Conservation (phyloP, 2,113 vertebrate species). For the Percina caprodes region DNA sequence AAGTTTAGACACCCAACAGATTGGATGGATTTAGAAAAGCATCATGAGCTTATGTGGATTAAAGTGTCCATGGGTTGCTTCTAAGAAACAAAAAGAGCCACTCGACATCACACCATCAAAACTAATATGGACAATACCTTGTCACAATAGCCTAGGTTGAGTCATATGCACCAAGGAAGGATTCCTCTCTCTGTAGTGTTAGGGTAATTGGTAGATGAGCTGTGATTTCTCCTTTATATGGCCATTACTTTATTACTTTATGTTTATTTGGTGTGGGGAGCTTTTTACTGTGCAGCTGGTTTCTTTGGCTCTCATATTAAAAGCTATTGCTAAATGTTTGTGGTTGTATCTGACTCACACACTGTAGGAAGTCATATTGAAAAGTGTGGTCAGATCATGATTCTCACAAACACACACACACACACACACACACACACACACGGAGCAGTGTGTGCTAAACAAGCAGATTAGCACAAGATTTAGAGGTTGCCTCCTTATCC, state of each 20-base stretch:
- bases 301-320: background rate
- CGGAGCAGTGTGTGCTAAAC: too few species aligned
- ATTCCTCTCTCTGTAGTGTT: background rate
- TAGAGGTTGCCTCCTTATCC: constrained; percentile 19
- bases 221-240: background rate
- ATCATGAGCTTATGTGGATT: constrained; percentile 77
- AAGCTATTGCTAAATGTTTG: background rate
- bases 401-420: background rate
- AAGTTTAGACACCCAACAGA: constrained; percentile 73
- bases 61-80: constrained; percentile 56
- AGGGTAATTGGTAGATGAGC: background rate
- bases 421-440: constrained; percentile 6
- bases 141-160: background rate
- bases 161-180: background rate
- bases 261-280: background rate
- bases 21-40: constrained; percentile 77
- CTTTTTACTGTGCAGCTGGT: background rate
- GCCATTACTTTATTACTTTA: background rate
- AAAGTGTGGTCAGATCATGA: background rate
- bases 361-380: background rate
- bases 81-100: constrained; percentile 42
- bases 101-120: constrained; percentile 21
- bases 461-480: constrained; percentile 24
- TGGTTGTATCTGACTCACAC: constrained; percentile 8
- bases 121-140: background rate